Conservation (phyloP, 1,140 invertebrate genomes). For the Meloidogyne floridensis region DNA sequence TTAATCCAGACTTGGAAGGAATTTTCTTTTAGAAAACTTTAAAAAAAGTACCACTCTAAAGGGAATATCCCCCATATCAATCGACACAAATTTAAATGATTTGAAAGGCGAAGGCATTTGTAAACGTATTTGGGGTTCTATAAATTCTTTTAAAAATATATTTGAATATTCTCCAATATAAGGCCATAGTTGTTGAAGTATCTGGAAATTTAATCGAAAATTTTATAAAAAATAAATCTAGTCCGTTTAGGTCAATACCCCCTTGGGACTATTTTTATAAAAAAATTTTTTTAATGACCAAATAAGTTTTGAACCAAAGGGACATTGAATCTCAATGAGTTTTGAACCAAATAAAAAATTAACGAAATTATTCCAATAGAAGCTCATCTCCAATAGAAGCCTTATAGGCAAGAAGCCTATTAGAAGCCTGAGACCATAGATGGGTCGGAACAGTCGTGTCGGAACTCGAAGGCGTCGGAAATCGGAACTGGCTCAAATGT, state of each 20-base stretch:
- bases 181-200: constrained; percentile 62
- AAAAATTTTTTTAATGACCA: not conserved
- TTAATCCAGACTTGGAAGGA: constrained; percentile 49
- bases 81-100: constrained; percentile 62
- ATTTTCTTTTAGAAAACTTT: not conserved
- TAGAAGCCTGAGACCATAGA: too few relatives aligned
- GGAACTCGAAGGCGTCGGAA: too few relatives aligned
- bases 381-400: too few relatives aligned
- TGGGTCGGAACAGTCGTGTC: too few relatives aligned
- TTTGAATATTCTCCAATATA: constrained; percentile 62
- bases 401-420: too few relatives aligned
- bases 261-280: not conserved
- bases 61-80: constrained; percentile 57
- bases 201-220: constrained; percentile 35
- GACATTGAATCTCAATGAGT: too few relatives aligned
- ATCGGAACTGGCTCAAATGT: too few relatives aligned
- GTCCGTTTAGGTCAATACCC: too few relatives aligned
- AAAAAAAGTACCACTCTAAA: constrained; percentile 26
- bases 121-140: constrained; percentile 61
- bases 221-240: not conserved
- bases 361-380: too few relatives aligned
- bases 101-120: constrained; percentile 66
- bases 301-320: too few relatives aligned
- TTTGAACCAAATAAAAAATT: not conserved
- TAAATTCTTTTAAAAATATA: constrained; percentile 59